Base-by-base conservation (phyloP, 2,888 invertebrate species). In the Lagria hirta region DNA sequence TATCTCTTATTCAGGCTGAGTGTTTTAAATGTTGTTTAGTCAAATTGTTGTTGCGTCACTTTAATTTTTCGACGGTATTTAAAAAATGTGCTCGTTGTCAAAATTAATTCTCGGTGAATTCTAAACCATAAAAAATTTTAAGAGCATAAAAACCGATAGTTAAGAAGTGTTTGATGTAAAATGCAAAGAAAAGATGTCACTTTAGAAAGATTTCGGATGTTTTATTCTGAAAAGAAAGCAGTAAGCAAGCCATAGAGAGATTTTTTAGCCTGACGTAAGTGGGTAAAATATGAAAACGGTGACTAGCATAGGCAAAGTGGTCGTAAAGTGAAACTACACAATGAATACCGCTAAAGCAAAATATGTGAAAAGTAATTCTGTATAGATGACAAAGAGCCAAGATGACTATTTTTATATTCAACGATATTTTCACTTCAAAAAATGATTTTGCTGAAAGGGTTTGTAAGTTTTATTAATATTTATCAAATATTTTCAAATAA, bases 281-380 rank as follows among this genome's bases (percentile, higher is more conserved):
- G 38, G 37, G 32, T 48, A 13, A 44, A 48, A 48, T 48, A 48
- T 48, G 43, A 22, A 44, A 48, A 40, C 43, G 43, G 43, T 40
- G 36, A 34, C 43, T 38, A 33, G 38, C 43, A 29, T 35, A 30
- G 27, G 36, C 27, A 47, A 42, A 47, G 49, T 49, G 49, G 47
- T 52, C 47, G 51, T 51, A 49, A 52, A 49, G 41, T 44, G 44
- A 38, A 48, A 49, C 47, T 38, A 44, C n/a, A n/a, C 52, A 49
- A 49, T 48, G 49, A 52, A 52, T 48, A 49, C 38, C 49, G 37
- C 47, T 52, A 44, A 49, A 24, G 48, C 35, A 42, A 52, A 49
- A 52, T 52, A 52, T 52, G 52, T 44, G 44, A 40, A 42, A 49
- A 49, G 49, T 52, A 49, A 52, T 52, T 52, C 43, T 44, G 29